Percentiles rank a stretch among this genome's conserved stretches.
phyloP scores from a whole-genome alignment of 1,140 invertebrate species.

The Drosophila guanche region DNA sequence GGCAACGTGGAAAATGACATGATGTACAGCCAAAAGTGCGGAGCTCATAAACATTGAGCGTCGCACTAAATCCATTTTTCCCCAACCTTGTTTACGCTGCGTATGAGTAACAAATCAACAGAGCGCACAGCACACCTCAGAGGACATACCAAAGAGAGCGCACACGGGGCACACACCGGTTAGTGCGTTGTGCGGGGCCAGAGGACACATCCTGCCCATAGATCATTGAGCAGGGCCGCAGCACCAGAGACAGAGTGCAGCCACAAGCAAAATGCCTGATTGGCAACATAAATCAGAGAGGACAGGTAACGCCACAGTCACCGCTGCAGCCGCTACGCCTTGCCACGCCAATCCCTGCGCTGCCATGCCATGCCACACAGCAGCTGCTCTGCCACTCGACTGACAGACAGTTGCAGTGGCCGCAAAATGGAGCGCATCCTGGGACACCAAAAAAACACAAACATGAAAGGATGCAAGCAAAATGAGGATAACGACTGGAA shows the following conservation, averaged over 20 bases:
- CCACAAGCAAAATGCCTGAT: constrained; percentile 73
- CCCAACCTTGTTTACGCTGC: constrained; percentile 67
- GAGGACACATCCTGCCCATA: too few relatives aligned
- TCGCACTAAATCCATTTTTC: constrained; percentile 50
- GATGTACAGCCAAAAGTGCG: constrained; percentile 30
- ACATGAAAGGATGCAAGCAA: background rate
- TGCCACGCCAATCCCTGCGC: background rate
- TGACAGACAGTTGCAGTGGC: constrained; percentile 36
- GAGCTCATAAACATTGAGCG: constrained; percentile 44
- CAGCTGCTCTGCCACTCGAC: constrained; percentile 6
- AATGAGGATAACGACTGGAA: background rate
- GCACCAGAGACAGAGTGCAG: constrained; percentile 25
- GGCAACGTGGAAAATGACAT: constrained; percentile 33
- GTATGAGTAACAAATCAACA: constrained; percentile 74
- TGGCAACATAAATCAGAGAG: constrained; percentile 75
- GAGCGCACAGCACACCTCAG: constrained; percentile 9
- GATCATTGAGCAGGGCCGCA: too few relatives aligned
- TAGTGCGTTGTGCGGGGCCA: background rate
- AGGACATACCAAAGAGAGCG: background rate
- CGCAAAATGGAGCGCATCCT: constrained; percentile 35
- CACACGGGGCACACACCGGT: background rate
- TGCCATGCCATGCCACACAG: background rate
- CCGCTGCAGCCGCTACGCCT: constrained; percentile 28
- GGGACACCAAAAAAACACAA: constrained; percentile 15
- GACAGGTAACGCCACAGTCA: constrained; percentile 38